Conservation (phyloP, 92 coral and sea anemone species). For the Nematostella vectensis region DNA sequence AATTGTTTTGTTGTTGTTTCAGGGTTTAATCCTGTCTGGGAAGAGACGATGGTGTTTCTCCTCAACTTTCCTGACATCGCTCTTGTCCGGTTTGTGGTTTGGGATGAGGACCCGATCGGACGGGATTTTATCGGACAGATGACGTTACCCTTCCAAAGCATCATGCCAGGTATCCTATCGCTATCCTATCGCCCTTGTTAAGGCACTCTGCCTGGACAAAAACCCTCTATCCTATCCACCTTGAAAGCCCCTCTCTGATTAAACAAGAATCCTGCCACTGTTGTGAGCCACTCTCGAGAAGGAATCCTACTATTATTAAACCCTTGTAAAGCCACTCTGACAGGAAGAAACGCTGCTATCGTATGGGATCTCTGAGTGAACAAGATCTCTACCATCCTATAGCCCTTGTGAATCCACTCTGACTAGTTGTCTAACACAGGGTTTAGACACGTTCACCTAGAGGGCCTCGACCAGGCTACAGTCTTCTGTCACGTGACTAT, state of each 20-base stretch:
- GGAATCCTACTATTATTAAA: no score
- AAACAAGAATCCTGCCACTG: no score
- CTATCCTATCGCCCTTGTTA: neutral
- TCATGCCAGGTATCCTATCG: slow-evolving; percentile 61
- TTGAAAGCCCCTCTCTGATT: neutral
- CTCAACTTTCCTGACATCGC: slow-evolving; percentile 58
- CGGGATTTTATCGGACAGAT: slow-evolving; percentile 81
- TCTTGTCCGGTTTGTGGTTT: slow-evolving; percentile 60
- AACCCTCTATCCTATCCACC: neutral
- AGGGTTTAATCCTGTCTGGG: slow-evolving; percentile 90
- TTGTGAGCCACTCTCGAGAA: no score
- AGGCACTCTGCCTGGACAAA: neutral
- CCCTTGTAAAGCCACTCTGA: no score
- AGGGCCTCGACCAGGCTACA: slow-evolving; percentile 67
- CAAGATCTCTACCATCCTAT: no score
- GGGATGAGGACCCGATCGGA: slow-evolving; percentile 89
- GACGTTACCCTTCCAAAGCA: slow-evolving; percentile 50
- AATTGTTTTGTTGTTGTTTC: slow-evolving; percentile 4
- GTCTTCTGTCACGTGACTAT: slow-evolving; percentile 52
- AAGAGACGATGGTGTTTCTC: slow-evolving; percentile 53
- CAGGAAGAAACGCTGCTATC: no score
- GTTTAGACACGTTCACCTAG: slow-evolving; percentile 66
- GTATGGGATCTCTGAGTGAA: no score
- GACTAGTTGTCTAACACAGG: slow-evolving; percentile 19
- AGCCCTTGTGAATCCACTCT: no score